phyloP scores from a whole-genome alignment of 2,888 invertebrate species.

The Xylota sylvarum region DNA sequence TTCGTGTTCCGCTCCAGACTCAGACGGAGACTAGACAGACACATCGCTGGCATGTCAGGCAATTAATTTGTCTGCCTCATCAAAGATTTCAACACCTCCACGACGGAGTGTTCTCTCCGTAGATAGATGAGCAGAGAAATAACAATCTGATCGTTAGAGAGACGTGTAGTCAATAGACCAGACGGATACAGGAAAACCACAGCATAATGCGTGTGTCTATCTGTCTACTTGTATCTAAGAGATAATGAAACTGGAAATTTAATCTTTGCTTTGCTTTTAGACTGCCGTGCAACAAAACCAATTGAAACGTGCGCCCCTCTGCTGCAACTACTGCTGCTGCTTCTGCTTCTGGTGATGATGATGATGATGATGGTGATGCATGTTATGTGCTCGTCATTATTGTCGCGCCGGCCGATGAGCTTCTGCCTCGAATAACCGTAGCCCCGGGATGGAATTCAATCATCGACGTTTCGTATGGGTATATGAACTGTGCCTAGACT shows the following conservation, averaged over 20 bases:
- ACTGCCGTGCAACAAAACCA: slow-evolving; percentile 11
- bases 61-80: slow-evolving; percentile 69
- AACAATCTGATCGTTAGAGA: slow-evolving; percentile 45
- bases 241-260: slow-evolving; percentile 34
- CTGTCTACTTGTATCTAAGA: slow-evolving; percentile 10
- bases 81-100: slow-evolving; percentile 71
- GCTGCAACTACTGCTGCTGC: neutral
- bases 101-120: slow-evolving; percentile 35
- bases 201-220: slow-evolving; percentile 10
- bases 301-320: neutral
- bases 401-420: slow-evolving; percentile 52
- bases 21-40: slow-evolving; percentile 65
- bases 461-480: slow-evolving; percentile 42
- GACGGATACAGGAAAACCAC: slow-evolving; percentile 18
- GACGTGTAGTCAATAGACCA: slow-evolving; percentile 28
- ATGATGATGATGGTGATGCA: slow-evolving; percentile 34
- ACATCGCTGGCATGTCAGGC: slow-evolving; percentile 34
- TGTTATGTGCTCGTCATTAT: slow-evolving; percentile 45
- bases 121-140: slow-evolving; percentile 2
- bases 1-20: slow-evolving; percentile 65
- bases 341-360: slow-evolving; percentile 16
- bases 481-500: slow-evolving; percentile 63
- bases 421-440: slow-evolving; percentile 38
- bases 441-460: slow-evolving; percentile 44
- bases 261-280: slow-evolving; percentile 10